A percentile compares a stretch with the other conserved stretches of the same genome.
These are phyloP conservation scores for Poecilobothrus nobilitatus DNA, from an alignment of 2,888 invertebrate species.

Conservation along the genomic window DNA sequence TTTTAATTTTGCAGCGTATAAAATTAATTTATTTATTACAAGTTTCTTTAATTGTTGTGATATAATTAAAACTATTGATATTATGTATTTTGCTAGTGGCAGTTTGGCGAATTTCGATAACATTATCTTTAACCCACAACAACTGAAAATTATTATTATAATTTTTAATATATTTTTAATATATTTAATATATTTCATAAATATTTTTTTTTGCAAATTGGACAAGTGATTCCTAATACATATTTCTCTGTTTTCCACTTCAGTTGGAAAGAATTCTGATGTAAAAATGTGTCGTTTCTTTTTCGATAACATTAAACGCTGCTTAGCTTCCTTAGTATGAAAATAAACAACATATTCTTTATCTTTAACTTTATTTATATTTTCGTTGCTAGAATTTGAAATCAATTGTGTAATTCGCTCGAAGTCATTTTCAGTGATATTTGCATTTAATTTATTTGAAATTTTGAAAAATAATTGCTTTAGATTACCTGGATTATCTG, in stretches of 20 bases:
- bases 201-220: not conserved
- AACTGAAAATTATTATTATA: not conserved
- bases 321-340: not conserved
- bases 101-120: not conserved
- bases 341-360: not conserved
- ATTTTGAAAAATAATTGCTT: not conserved
- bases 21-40: too few species aligned
- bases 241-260: not conserved
- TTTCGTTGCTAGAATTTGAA: not conserved
- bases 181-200: not conserved
- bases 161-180: too few species aligned
- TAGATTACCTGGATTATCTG: not conserved
- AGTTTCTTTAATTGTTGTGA: too few species aligned
- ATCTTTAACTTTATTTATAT: too few species aligned
- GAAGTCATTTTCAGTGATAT: slow-evolving; percentile 11
- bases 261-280: not conserved
- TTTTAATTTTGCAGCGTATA: too few species aligned
- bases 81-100: not conserved
- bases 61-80: too few species aligned
- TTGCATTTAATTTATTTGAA: not conserved
- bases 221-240: slow-evolving; percentile 8
- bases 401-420: not conserved
- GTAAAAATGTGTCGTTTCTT: not conserved
- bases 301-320: not conserved
- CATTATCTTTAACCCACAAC: not conserved